Percentiles rank a stretch among this genome's conserved stretches.
Conservation (phyloP, 2,113 vertebrate genomes). For the Pithys albifrons region DNA sequence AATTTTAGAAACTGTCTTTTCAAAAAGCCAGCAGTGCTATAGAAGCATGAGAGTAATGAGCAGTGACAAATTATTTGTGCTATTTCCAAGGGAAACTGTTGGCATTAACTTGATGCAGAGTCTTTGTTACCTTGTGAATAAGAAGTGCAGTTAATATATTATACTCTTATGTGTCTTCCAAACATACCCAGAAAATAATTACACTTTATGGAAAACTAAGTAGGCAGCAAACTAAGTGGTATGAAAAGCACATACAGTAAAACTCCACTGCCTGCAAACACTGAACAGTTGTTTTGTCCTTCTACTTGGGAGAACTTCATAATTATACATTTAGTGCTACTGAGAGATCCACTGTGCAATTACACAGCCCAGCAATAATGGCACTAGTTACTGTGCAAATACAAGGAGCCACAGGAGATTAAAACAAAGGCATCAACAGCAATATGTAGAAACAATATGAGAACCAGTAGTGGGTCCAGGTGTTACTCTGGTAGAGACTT, state of each 20-base stretch:
- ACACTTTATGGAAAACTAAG: conserved; percentile 66
- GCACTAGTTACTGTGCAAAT: conserved; percentile 57
- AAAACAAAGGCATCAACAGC: conserved; percentile 47
- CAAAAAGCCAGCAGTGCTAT: conserved; percentile 46
- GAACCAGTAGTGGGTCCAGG: neutral
- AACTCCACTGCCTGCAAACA: conserved; percentile 48
- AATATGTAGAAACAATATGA: conserved; percentile 6
- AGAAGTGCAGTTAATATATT: conserved; percentile 66
- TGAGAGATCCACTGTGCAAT: conserved; percentile 66
- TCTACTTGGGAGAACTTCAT: conserved; percentile 66
- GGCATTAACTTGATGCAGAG: conserved; percentile 46
- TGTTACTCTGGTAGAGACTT: neutral
- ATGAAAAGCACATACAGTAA: conserved; percentile 2
- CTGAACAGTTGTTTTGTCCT: conserved; percentile 51
- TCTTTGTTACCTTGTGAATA: conserved; percentile 66
- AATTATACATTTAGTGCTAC: conserved; percentile 72
- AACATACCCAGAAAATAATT: conserved; percentile 59
- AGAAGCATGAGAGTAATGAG: conserved; percentile 29
- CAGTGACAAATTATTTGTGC: conserved; percentile 71
- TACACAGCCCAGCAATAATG: conserved; percentile 67
- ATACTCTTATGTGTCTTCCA: conserved; percentile 60
- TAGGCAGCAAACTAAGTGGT: conserved; percentile 54
- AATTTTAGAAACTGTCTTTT: conserved; percentile 70
- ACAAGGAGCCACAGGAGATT: conserved; percentile 44
- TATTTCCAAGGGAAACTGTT: conserved; percentile 60